These are phyloP conservation scores for Amblyraja radiata DNA, from an alignment of 2,797 vertebrate species.

Conservation along the genomic window DNA sequence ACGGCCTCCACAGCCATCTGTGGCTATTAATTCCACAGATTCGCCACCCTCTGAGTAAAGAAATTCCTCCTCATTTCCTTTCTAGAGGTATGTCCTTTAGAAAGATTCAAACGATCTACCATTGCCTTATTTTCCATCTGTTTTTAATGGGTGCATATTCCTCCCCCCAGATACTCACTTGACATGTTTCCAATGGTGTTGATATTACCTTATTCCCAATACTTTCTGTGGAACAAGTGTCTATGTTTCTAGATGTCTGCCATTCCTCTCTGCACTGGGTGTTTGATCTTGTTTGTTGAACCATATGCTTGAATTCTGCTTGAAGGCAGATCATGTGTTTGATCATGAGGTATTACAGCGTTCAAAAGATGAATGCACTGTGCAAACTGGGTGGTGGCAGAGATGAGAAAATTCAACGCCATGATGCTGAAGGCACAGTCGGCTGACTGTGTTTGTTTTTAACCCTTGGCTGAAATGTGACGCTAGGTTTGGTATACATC, in stretches of 20 bases:
- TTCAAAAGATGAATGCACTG: not conserved
- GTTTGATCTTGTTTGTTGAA: not conserved
- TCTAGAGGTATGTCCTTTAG: no score
- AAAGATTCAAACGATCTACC: no score
- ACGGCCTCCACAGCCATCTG: no score
- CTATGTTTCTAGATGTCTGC: not conserved
- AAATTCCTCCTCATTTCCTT: no score
- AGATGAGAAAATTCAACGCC: not conserved
- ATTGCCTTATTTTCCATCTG: not conserved
- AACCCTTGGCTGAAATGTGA: not conserved
- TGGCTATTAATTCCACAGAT: no score
- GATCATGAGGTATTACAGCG: not conserved
- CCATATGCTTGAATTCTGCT: not conserved
- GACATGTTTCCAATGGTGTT: not conserved
- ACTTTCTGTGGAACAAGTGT: not conserved
- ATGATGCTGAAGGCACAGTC: not conserved
- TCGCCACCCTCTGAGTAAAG: no score
- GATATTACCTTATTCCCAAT: not conserved
- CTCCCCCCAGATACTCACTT: not conserved
- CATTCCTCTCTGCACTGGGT: not conserved
- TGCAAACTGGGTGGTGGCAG: not conserved
- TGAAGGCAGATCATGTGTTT: no score
- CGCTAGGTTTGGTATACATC: not conserved
- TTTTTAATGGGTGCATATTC: not conserved
- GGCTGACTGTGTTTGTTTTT: not conserved